Conservation (phyloP, 2,113 vertebrate genomes). For the Dromas ardeola region DNA sequence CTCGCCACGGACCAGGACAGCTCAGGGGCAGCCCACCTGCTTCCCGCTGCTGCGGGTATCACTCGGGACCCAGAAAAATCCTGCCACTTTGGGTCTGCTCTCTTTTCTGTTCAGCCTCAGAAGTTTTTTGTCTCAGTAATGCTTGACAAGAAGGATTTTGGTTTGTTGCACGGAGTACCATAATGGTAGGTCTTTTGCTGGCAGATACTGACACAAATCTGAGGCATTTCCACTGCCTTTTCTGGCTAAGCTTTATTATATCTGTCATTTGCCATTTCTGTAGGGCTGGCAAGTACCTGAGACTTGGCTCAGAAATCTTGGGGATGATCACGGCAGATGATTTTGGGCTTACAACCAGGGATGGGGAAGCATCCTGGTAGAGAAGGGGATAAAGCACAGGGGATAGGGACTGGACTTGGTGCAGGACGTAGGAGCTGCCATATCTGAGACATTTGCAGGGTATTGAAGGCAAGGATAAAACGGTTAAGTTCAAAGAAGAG, state of each 20-base stretch:
- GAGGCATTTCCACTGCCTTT: background rate
- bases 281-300: background rate
- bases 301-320: background rate
- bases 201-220: background rate
- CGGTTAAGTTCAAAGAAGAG: constrained; percentile 27
- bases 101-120: background rate
- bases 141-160: background rate
- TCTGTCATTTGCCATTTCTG: background rate
- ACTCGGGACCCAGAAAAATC: accelerated
- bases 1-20: accelerated
- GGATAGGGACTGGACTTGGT: background rate
- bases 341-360: background rate
- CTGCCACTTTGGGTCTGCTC: background rate
- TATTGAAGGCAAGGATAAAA: constrained; percentile 29
- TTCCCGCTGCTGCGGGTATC: background rate
- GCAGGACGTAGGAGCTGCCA: background rate
- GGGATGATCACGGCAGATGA: background rate
- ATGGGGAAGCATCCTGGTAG: background rate
- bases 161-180: background rate
- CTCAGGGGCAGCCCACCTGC: background rate
- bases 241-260: background rate
- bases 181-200: background rate
- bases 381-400: background rate
- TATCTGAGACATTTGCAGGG: background rate
- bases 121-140: background rate